These are phyloP conservation scores for Sacculina carcini DNA, from an alignment of 2,888 invertebrate species.

Conservation along the genomic window DNA sequence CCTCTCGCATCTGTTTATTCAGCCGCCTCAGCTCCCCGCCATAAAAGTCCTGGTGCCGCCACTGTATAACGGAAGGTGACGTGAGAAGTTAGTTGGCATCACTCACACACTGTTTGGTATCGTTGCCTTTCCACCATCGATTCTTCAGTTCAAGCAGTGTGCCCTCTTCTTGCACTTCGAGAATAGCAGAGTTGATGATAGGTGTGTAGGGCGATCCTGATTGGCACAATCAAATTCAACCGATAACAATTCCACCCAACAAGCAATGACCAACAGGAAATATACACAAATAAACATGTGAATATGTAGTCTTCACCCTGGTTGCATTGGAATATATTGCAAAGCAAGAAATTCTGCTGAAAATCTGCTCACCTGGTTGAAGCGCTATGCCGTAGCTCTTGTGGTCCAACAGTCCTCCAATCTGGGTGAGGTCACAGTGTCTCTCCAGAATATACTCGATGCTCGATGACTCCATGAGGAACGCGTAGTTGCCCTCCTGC, in stretches of 20 bases:
- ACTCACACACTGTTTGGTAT: not conserved
- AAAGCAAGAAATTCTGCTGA: not conserved
- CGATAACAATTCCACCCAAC: not conserved
- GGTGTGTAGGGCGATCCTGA: not conserved
- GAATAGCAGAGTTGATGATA: not conserved
- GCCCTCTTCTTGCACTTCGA: not conserved
- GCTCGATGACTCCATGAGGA: slow-evolving; percentile 88
- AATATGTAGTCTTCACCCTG: no score
- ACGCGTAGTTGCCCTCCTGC: slow-evolving; percentile 51
- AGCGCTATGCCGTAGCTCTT: slow-evolving; percentile 90
- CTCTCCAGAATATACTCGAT: slow-evolving; percentile 81
- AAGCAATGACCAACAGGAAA: not conserved
- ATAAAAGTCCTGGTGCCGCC: no score
- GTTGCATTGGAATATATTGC: no score
- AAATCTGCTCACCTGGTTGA: slow-evolving; percentile 42
- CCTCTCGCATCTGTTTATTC: no score
- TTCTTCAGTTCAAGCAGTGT: not conserved
- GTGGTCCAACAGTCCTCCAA: slow-evolving; percentile 63
- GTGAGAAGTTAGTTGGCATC: not conserved
- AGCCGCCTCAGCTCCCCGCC: no score
- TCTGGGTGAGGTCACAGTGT: slow-evolving; percentile 46
- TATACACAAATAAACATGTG: not conserved
- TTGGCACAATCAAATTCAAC: not conserved
- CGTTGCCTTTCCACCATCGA: not conserved
- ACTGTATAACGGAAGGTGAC: no score